These are phyloP conservation scores for Megatriorchis doriae DNA, from an alignment of 2,113 vertebrate species.

Conservation along the genomic window DNA sequence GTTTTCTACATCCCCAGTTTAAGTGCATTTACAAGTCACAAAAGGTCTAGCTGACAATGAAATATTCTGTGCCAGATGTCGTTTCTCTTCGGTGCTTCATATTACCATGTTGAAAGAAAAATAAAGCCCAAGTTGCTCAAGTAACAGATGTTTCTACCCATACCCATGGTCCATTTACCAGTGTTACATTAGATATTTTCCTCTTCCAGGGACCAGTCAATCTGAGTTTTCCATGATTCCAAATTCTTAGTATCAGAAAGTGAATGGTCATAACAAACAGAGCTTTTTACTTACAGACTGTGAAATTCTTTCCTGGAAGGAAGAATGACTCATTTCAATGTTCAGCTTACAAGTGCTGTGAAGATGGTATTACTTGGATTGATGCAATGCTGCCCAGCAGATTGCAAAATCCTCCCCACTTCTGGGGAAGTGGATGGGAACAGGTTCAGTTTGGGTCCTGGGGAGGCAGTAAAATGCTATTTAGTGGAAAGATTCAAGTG, in stretches of 20 bases:
- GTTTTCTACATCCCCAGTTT: neutral
- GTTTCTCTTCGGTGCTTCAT: neutral
- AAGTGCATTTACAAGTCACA: neutral
- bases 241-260: neutral
- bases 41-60: neutral
- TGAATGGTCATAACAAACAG: neutral
- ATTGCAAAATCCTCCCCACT: neutral
- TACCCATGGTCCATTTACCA: neutral
- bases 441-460: neutral
- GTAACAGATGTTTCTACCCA: conserved; percentile 25
- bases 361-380: neutral
- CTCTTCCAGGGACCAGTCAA: neutral
- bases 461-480: neutral
- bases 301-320: neutral
- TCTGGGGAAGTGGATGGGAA: neutral
- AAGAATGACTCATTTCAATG: neutral
- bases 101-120: neutral
- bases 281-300: neutral
- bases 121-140: neutral
- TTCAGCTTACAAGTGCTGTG: neutral
- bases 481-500: neutral
- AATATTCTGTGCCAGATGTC: conserved; percentile 12
- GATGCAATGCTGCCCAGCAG: neutral
- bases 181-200: neutral
- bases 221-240: neutral